A percentile compares a stretch with the other conserved stretches of the same genome.
These are phyloP conservation scores for Diplosoma virens DNA, from an alignment of 23 tunicate genomes.

Conservation along the genomic window DNA sequence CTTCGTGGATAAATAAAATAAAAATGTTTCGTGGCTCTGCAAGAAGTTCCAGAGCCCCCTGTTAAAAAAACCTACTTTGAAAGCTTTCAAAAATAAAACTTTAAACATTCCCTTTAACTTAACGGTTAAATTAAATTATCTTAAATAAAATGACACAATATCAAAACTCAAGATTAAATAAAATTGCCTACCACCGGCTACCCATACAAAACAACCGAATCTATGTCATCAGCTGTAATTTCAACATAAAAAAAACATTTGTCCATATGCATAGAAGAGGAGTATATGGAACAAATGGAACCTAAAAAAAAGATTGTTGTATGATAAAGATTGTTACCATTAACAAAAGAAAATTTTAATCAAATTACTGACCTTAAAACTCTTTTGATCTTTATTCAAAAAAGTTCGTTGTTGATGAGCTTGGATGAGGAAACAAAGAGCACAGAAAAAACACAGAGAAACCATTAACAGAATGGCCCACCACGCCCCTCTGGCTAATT, in stretches of 20 bases:
- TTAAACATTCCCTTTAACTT: no score
- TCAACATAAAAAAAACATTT: conserved; percentile 58
- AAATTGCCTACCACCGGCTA: conserved; percentile 40
- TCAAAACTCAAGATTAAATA: background rate
- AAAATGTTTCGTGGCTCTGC: no score
- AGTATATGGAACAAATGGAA: conserved; percentile 59
- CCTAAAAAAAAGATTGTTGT: conserved; percentile 4
- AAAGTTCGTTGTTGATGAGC: conserved; percentile 34
- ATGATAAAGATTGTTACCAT: background rate
- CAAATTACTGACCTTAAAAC: conserved; percentile 44
- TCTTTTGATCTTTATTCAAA: conserved; percentile 17
- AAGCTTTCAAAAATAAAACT: no score
- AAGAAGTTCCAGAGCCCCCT: no score
- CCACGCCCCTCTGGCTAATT: conserved; percentile 20
- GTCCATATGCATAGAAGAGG: conserved; percentile 60
- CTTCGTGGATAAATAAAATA: no score
- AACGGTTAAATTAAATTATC: no score
- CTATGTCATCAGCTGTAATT: conserved; percentile 64
- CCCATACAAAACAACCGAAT: conserved; percentile 59
- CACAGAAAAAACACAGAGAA: background rate
- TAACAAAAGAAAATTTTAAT: no score
- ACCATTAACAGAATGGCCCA: conserved; percentile 34
- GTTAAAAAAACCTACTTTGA: no score
- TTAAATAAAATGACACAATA: no score
- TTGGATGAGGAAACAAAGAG: conserved; percentile 18